Percentiles rank a stretch among this genome's conserved stretches.
Evolutionary conservation across 2,113 vertebrate species (phyloP).

Genomic region (Microtus montanus): DNA sequence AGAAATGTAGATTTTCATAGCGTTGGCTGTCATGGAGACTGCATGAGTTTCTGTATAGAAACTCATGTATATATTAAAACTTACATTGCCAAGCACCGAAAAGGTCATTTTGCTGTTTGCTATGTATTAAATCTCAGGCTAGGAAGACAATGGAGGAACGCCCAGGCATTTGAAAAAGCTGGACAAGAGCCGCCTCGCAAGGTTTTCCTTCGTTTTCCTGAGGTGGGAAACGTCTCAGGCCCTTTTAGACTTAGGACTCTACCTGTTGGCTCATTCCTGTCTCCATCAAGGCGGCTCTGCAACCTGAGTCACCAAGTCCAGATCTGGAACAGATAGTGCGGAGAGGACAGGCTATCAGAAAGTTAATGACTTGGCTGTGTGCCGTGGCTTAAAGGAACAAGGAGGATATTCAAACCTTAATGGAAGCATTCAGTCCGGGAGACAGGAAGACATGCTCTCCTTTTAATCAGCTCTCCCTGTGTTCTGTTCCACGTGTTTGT

Average conservation of each 20-base stretch:
- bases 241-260: slow-evolving; percentile 48
- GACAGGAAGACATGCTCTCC: slow-evolving; percentile 60
- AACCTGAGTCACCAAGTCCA: slow-evolving; percentile 56
- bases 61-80: background rate
- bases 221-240: background rate
- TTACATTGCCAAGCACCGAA: background rate
- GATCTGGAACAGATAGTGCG: slow-evolving; percentile 75
- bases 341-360: slow-evolving; percentile 69
- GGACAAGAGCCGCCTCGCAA: background rate
- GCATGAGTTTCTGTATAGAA: background rate
- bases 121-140: slow-evolving; percentile 10
- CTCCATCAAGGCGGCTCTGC: slow-evolving; percentile 43
- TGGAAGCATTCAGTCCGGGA: slow-evolving; percentile 62
- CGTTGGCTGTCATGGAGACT: background rate
- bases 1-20: background rate
- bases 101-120: background rate
- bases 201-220: background rate
- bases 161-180: background rate
- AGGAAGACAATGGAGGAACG: background rate
- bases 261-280: slow-evolving; percentile 28
- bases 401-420: slow-evolving; percentile 73
- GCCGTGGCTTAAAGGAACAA: slow-evolving; percentile 71
- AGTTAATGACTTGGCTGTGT: slow-evolving; percentile 72
- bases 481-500: slow-evolving; percentile 30
- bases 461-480: slow-evolving; percentile 72